Evolutionary conservation across 2,888 invertebrate species (phyloP), one percentile per base, ranked within the genome.

Genomic region (Diaphora mendica): DNA sequence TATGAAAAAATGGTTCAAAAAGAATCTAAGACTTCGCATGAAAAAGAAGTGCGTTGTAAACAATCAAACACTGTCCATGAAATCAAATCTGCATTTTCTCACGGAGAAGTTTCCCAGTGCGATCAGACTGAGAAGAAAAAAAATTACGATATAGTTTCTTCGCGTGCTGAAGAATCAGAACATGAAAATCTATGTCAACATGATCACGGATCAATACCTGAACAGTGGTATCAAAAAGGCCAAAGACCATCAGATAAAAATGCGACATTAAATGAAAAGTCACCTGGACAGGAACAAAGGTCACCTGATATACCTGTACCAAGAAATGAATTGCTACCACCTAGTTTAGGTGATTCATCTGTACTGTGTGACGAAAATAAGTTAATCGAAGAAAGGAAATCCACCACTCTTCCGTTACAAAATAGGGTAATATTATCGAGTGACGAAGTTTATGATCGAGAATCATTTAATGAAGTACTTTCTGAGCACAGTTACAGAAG

Each of bases 401-500:
- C 65, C 42, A 67, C 35, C 68, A 64, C 42, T 33, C 39, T 9
- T 26, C 5, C 39, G 13, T 42, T 51, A 7, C 69, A 39, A 51
- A 64, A 30, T 69, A 59, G 33, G n/a, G 23, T 26, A 39, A 51
- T 39, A 30, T 48, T 72, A 9, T 73, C 39, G 5, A 55, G 39
- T 39, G 55, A 44, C 11, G 30, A 70, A 65, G 5, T 42, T 23
- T 42, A 42, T 4, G 69, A 77, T 0, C 48, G 44, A 72, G 48
- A 51, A 72, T 73, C 70, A 39, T 1, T 71, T n/a, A 74, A 65
- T 66, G 67, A 65, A 55, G 75, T 51, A 48, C 11, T 73, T 30
- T 74, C 77, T 15, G 77, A 69, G 64, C 73, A 65, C 51, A 76
- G 65, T 39, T 68, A 64, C 17, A 70, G 64, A 23, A 59, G 26